Base-by-base conservation (phyloP, 2,113 vertebrate species). In the Lampris megalopsis region DNA sequence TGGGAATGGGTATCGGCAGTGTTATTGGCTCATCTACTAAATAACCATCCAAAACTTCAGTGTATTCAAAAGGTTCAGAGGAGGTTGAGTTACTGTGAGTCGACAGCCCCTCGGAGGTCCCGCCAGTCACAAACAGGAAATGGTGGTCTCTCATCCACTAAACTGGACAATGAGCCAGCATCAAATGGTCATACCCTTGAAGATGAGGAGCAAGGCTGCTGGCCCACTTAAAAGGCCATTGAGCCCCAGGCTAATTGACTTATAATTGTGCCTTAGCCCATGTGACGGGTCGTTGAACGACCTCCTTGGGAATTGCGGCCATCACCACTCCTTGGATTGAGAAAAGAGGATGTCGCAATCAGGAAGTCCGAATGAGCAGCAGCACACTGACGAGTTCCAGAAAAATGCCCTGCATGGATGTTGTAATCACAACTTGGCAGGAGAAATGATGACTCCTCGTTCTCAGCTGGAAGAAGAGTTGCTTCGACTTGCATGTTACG, bases 271-370 rank as follows among this genome's bases (percentile, higher is more conserved):
- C 69, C 68, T 52, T 8, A 37, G 86, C 6, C 64, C 63, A 77
- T 42, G 38, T 37, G 71, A 80, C 24, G 67, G 62, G 79, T 53
- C 56, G 3, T 91, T 87, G 80, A 85, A 79, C 10, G 36, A 74
- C 64, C 77, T 84, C 79, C 76, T 42, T 6, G 81, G 61, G 83
- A 83, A 81, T 63, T 50, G 79, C 45, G 80, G 81, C 0, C 35
- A 57, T 69, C 49, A 37, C 47, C 6, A 1, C 3, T 40, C 5
- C 56, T 13, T 42, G 10, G 71, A 68, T 13, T 13, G 63, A 10
- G 41, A 54, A 58, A 45, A 62, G 8, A 13, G 59, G 61, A 68
- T 35, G 56, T 57, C 53, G 60, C 1, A 36, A 62, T 54, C 60
- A 5, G 7, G 75, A 85, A 68, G 24, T 24, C 24, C 24, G 24